Conservation (phyloP, 2,113 vertebrate species). For the Ochotona princeps region DNA sequence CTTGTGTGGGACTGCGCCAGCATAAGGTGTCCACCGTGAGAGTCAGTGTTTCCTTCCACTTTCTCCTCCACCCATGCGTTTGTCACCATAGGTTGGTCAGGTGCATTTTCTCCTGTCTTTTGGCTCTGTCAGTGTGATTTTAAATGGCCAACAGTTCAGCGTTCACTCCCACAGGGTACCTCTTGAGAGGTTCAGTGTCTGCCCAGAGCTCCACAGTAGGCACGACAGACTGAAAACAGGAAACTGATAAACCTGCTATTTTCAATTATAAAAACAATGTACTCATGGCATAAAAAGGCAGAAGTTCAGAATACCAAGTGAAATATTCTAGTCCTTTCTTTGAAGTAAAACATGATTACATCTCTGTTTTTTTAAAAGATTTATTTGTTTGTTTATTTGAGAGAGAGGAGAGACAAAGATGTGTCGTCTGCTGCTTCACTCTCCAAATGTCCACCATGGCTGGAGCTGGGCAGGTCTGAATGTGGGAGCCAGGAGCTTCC, state of each 20-base stretch:
- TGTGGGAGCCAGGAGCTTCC: too few species aligned
- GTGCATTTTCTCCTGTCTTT: background rate
- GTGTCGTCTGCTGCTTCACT: too few species aligned
- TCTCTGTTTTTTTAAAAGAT: too few species aligned
- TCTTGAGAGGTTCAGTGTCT: background rate
- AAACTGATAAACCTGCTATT: background rate
- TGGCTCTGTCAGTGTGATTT: background rate
- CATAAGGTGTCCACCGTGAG: background rate
- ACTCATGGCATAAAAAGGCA: background rate
- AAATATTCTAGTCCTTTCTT: background rate
- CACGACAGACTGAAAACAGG: background rate
- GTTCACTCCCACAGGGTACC: background rate
- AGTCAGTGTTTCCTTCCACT: background rate
- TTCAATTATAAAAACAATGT: constrained; percentile 28
- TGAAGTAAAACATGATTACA: background rate
- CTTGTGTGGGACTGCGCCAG: background rate
- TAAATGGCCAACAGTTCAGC: background rate
- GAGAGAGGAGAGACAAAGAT: too few species aligned
- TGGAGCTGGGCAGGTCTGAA: too few species aligned
- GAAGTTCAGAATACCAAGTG: constrained; percentile 24
- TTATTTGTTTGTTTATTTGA: too few species aligned
- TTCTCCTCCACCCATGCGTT: background rate
- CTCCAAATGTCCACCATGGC: too few species aligned
- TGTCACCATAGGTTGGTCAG: background rate
- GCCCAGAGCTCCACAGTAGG: background rate